Conservation (phyloP, 35 echinoderm and acorn worm genomes). For the Hemicentrotus pulcherrimus region DNA sequence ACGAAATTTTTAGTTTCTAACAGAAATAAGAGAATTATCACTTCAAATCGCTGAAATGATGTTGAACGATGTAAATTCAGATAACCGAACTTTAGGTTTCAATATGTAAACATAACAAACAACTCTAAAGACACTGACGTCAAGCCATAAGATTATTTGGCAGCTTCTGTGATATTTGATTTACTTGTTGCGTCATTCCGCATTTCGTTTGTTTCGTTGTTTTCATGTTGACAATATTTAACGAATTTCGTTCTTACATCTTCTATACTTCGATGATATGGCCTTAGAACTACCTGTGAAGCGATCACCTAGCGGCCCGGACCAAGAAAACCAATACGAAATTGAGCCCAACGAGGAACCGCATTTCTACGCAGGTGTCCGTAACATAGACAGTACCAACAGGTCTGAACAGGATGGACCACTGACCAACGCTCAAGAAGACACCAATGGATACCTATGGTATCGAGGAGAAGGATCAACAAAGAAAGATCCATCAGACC, state of each 20-base stretch:
- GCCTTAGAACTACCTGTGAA: neutral
- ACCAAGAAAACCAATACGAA: conserved; percentile 7
- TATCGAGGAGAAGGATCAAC: neutral
- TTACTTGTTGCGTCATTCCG: too few species aligned
- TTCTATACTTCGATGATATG: neutral
- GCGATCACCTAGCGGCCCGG: neutral
- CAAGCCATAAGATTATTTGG: too few species aligned
- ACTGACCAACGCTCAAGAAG: conserved; percentile 25
- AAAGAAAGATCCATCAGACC: neutral
- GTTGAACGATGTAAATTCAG: too few species aligned
- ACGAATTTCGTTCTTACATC: neutral
- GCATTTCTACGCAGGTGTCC: conserved; percentile 39
- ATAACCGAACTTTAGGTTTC: too few species aligned
- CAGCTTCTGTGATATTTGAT: too few species aligned
- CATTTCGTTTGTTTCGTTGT: too few species aligned
- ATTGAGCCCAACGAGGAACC: neutral
- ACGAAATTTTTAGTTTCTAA: neutral
- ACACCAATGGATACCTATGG: conserved; percentile 35
- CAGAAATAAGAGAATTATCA: neutral
- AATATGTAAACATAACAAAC: too few species aligned
- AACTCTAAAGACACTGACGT: too few species aligned
- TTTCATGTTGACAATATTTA: neutral
- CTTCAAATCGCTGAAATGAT: neutral
- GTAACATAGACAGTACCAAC: neutral
- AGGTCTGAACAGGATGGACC: conserved; percentile 14